phyloP scores from a whole-genome alignment of 2,888 invertebrate species.

The Apotomis capreana region DNA sequence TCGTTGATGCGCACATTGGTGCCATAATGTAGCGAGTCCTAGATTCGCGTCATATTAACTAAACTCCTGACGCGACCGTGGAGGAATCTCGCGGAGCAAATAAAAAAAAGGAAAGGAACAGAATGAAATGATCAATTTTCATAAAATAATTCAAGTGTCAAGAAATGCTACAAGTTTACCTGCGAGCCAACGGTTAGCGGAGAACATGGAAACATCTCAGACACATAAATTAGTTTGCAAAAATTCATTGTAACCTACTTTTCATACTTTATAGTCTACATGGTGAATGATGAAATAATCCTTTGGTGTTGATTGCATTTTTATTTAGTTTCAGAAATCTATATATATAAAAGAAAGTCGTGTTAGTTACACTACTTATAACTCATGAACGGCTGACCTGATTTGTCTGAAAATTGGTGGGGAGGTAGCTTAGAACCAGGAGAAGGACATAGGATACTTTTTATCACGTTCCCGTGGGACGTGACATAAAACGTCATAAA shows the following conservation, averaged over 20 bases:
- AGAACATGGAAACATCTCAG: conserved; percentile 46
- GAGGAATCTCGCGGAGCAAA: conserved; percentile 51
- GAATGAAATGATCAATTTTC: conserved; percentile 43
- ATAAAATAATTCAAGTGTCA: conserved; percentile 54
- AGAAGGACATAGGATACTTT: too few relatives aligned
- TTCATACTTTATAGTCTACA: too few relatives aligned
- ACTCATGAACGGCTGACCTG: too few relatives aligned
- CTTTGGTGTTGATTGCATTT: too few relatives aligned
- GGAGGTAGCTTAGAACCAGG: too few relatives aligned
- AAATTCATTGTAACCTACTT: conserved; percentile 38
- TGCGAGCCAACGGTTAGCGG: conserved; percentile 46
- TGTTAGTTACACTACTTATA: too few relatives aligned
- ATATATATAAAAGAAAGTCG: too few relatives aligned
- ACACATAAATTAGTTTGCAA: conserved; percentile 54
- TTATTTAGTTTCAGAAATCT: too few relatives aligned
- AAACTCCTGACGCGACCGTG: conserved; percentile 52
- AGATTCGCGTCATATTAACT: conserved; percentile 56
- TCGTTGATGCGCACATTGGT: conserved; percentile 63
- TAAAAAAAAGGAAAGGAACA: background rate
- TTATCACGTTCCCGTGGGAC: too few relatives aligned
- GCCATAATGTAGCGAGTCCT: conserved; percentile 61
- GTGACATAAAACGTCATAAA: too few relatives aligned
- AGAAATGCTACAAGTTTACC: conserved; percentile 45
- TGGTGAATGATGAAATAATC: background rate
- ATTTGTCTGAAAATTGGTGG: too few relatives aligned